These are phyloP conservation scores for Apocheima hispidaria DNA, from an alignment of 2,888 invertebrate species.

Conservation along the genomic window DNA sequence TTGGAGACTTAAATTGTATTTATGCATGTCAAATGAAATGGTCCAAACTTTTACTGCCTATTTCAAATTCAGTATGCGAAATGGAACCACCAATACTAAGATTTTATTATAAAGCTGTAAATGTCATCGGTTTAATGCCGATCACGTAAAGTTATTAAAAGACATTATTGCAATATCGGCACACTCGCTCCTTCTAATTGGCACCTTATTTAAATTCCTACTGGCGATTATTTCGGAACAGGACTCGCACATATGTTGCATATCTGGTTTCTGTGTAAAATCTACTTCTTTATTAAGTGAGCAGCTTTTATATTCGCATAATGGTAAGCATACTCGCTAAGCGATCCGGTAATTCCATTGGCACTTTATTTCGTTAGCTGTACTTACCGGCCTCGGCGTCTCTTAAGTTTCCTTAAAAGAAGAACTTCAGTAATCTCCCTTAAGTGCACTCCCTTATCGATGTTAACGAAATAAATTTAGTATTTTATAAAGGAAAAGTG, in stretches of 20 bases:
- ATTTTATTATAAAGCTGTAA: slow-evolving; percentile 65
- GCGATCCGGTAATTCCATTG: slow-evolving; percentile 69
- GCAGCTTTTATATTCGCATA: slow-evolving; percentile 71
- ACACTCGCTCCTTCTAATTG: slow-evolving; percentile 74
- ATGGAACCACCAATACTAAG: slow-evolving; percentile 29
- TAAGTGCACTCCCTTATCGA: slow-evolving; percentile 59
- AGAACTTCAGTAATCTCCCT: slow-evolving; percentile 59
- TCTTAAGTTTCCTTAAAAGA: slow-evolving; percentile 50
- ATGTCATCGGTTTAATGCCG: slow-evolving; percentile 59
- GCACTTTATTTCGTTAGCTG: slow-evolving; percentile 67
- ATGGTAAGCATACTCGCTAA: slow-evolving; percentile 72
- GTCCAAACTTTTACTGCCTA: slow-evolving; percentile 17
- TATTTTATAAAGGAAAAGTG: slow-evolving; percentile 62
- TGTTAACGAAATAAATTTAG: slow-evolving; percentile 61
- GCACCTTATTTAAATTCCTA: slow-evolving; percentile 80
- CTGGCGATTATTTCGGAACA: slow-evolving; percentile 72
- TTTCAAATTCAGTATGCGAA: slow-evolving; percentile 12
- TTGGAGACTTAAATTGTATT: background rate
- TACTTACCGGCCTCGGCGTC: slow-evolving; percentile 56
- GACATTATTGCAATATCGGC: slow-evolving; percentile 63
- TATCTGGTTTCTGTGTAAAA: slow-evolving; percentile 74
- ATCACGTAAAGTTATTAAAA: slow-evolving; percentile 69
- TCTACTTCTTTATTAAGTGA: slow-evolving; percentile 77
- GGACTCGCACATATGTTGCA: slow-evolving; percentile 64
- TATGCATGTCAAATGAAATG: slow-evolving; percentile 6